phyloP scores from a whole-genome alignment of 1,140 invertebrate genomes.

The Drosophila hydei region DNA sequence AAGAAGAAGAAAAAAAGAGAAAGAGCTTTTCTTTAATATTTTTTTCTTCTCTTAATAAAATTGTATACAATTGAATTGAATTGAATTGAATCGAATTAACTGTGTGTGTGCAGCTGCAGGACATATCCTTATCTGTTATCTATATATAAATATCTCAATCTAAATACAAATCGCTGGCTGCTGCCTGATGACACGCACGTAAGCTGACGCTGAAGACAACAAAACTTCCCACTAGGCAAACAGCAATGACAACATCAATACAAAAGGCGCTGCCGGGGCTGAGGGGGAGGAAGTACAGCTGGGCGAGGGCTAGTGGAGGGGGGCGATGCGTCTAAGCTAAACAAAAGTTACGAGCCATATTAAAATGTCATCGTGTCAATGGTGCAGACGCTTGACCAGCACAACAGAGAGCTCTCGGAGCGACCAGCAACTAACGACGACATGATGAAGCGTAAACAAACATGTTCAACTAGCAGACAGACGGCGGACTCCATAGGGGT shows the following conservation, averaged over 20 bases:
- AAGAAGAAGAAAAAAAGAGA: slow-evolving; percentile 30
- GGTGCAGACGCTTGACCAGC: slow-evolving; percentile 43
- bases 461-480: slow-evolving; percentile 74
- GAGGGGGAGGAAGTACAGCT: not conserved
- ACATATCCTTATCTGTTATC: slow-evolving; percentile 26
- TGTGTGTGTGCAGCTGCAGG: slow-evolving; percentile 28
- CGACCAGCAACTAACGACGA: slow-evolving; percentile 72
- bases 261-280: slow-evolving; percentile 6
- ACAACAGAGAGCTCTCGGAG: slow-evolving; percentile 16
- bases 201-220: slow-evolving; percentile 46
- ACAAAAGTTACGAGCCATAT: slow-evolving; percentile 79
- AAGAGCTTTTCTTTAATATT: not conserved
- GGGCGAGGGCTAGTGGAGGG: not conserved
- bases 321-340: slow-evolving; percentile 49
- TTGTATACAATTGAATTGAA: slow-evolving; percentile 28
- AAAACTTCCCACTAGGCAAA: slow-evolving; percentile 57
- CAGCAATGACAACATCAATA: slow-evolving; percentile 64
- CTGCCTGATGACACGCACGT: slow-evolving; percentile 50
- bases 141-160: slow-evolving; percentile 33
- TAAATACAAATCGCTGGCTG: slow-evolving; percentile 50
- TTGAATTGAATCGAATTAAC: slow-evolving; percentile 27
- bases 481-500: slow-evolving; percentile 17
- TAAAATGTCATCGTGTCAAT: slow-evolving; percentile 81
- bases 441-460: slow-evolving; percentile 83
- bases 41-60: slow-evolving; percentile 21